Base-by-base conservation (phyloP, 2,888 invertebrate species). In the Xylophagus ater region DNA sequence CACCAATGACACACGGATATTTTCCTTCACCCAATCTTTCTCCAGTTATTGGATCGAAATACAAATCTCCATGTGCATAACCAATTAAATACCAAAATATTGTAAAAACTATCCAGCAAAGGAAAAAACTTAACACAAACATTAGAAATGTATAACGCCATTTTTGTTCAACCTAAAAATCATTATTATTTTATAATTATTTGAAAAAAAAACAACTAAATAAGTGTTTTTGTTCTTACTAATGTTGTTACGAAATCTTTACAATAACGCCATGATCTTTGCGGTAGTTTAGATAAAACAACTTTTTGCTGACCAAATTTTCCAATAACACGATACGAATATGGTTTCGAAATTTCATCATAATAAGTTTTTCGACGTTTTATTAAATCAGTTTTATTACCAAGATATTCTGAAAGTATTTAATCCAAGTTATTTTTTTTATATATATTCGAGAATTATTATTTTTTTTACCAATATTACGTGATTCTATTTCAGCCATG, bases 101-200 rank as follows among this genome's bases (percentile, higher is more conserved):
- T 0, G 82, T 86, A 56, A 89, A 89, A 9, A 78, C 51, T 15
- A 83, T 62, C 88, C 89, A 90, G 56, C 82, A 80, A 9, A 75
- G 52, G 49, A 92, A 76, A 62, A 92, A 94, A 43, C 84, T 84
- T 44, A 85, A 69, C 21, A 84, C 76, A 59, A 94, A 92, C 40
- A 89, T 76, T 33, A 88, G 67, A 37, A 94, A 67, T 34, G 90
- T 90, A 78, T 86, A 90, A 42, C 87, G 75, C 96, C 96, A 96
- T 62, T 87, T 82, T 44, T 71, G 65, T 53, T 76, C 76, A 35
- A 77, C 67, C 55, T 63, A 49, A 15, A 80, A 72, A 58, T 68
- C 41, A 69, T 60, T 40, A n/a, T 37, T 19, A 15, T 12, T 23
- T 13, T 3, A 5, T 12, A n/a, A 12, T 2, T 4, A 18, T 9